A percentile compares a stretch with the other conserved stretches of the same genome.
phyloP scores from a whole-genome alignment of 2,888 invertebrate genomes.

The Parasteatoda lunata region DNA sequence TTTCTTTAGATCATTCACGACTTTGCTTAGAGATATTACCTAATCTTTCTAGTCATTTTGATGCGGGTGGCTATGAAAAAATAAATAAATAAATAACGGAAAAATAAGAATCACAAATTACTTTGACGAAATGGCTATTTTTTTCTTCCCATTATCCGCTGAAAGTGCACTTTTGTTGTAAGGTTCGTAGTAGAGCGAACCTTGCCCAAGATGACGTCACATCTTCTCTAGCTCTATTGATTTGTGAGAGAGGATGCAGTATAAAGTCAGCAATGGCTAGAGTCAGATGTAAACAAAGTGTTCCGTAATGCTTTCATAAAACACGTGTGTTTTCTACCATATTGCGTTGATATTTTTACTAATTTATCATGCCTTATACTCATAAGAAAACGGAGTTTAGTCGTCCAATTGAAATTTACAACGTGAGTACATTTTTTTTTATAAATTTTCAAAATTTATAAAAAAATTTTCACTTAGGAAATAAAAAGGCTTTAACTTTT shows the following conservation, averaged over 20 bases:
- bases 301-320: neutral
- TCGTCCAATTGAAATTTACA: constrained; percentile 46
- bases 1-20: constrained; percentile 26
- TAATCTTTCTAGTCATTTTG: constrained; percentile 35
- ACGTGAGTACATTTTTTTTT: constrained; percentile 22
- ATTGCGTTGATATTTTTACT: neutral
- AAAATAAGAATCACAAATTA: too few species aligned
- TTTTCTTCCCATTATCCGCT: constrained; percentile 2
- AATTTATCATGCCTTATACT: constrained; percentile 54
- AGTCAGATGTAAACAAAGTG: neutral
- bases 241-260: constrained; percentile 37
- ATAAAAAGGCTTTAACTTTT: too few species aligned
- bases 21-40: constrained; percentile 35
- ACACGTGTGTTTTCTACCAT: too few species aligned
- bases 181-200: constrained; percentile 15
- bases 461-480: too few species aligned
- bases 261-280: constrained; percentile 5
- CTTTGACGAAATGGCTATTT: neutral
- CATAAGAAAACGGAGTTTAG: constrained; percentile 57
- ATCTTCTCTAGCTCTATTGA: constrained; percentile 35
- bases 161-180: neutral
- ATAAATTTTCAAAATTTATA: too few species aligned
- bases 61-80: constrained; percentile 15
- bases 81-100: neutral
- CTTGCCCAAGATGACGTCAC: constrained; percentile 51